These are phyloP conservation scores for Oostethus manadensis DNA, from an alignment of 2,113 vertebrate species.

Conservation along the genomic window DNA sequence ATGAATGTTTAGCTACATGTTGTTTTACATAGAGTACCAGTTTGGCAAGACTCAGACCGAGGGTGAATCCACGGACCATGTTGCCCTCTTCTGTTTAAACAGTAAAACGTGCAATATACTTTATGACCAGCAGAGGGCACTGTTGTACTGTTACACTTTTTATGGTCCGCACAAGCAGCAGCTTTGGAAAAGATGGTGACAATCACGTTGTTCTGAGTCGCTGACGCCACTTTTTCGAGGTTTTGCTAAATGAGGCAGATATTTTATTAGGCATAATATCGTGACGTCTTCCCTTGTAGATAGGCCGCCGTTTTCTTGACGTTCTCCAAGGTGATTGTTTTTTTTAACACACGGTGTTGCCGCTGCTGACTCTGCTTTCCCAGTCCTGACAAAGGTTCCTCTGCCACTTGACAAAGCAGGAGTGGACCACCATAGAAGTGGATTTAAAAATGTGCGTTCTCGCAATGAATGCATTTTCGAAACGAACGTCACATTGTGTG, in stretches of 20 bases:
- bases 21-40: background rate
- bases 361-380: no score
- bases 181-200: no score
- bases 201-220: background rate
- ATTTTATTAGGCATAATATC: background rate
- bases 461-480: background rate
- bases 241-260: background rate
- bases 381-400: slow-evolving; percentile 29
- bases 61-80: slow-evolving; percentile 41
- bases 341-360: no score
- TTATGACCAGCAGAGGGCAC: background rate
- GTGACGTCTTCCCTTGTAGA: background rate
- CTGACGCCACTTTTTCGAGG: background rate
- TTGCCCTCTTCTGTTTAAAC: slow-evolving; percentile 61
- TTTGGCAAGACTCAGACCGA: slow-evolving; percentile 6
- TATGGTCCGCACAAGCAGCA: background rate
- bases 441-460: background rate
- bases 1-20: no score
- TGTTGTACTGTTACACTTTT: background rate
- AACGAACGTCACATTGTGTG: background rate
- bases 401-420: slow-evolving; percentile 44
- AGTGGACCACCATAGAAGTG: slow-evolving; percentile 34
- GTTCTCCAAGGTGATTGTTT: slow-evolving; percentile 10
- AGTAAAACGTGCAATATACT: slow-evolving; percentile 21
- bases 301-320: slow-evolving; percentile 10